These are phyloP conservation scores for Lethrus apterus DNA, from an alignment of 1,140 invertebrate species.

Conservation along the genomic window DNA sequence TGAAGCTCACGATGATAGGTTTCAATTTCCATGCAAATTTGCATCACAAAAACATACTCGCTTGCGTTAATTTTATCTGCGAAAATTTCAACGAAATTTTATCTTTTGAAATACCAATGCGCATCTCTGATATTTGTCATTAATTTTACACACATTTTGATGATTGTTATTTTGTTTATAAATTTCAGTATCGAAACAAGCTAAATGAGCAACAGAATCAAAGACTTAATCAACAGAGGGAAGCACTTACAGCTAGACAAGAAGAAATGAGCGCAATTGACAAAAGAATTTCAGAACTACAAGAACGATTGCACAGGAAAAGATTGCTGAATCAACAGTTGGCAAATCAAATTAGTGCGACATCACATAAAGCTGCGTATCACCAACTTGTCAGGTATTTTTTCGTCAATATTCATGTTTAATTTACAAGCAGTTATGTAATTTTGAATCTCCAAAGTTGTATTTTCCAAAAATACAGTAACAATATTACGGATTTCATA, in stretches of 20 bases:
- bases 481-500: too few relatives aligned
- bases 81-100: not conserved
- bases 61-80: not conserved
- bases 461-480: too few relatives aligned
- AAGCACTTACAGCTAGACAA: conserved; percentile 75
- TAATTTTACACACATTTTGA: too few relatives aligned
- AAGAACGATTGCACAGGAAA: conserved; percentile 82
- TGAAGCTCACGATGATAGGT: too few relatives aligned
- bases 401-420: too few relatives aligned
- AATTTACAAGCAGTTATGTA: too few relatives aligned
- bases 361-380: conserved; percentile 39
- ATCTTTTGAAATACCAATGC: not conserved
- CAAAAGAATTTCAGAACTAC: conserved; percentile 84
- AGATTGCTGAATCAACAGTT: conserved; percentile 78
- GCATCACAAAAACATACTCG: conserved; percentile 1
- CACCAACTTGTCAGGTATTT: conserved; percentile 37
- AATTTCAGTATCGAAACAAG: conserved; percentile 85
- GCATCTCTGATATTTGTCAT: not conserved
- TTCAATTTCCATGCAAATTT: too few relatives aligned
- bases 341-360: conserved; percentile 60
- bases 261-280: conserved; percentile 88
- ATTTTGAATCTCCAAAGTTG: too few relatives aligned
- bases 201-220: conserved; percentile 90
- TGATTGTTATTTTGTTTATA: conserved; percentile 11
- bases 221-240: conserved; percentile 75